These are phyloP conservation scores for Melipona quadrifasciata DNA, from an alignment of 1,140 invertebrate genomes.

Conservation along the genomic window DNA sequence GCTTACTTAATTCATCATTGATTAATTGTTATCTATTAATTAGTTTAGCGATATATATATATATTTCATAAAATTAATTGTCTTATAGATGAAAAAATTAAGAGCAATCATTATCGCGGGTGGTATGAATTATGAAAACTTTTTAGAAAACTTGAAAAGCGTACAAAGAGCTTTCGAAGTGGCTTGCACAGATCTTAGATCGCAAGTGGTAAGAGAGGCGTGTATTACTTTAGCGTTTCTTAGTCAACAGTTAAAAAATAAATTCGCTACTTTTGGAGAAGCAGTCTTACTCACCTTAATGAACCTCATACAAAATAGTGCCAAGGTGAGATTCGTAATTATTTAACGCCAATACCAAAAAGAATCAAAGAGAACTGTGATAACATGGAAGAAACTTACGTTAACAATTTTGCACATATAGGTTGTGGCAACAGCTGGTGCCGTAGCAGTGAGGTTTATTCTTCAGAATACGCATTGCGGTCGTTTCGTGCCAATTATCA, in stretches of 20 bases:
- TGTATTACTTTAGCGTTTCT: constrained; percentile 97
- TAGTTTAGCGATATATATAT: no score
- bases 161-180: constrained; percentile 91
- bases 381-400: constrained; percentile 12
- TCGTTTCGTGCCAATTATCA: constrained; percentile 94
- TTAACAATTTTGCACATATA: constrained; percentile 69
- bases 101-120: constrained; percentile 91
- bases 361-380: background rate
- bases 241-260: constrained; percentile 90
- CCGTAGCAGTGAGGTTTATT: constrained; percentile 93
- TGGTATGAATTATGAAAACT: constrained; percentile 91
- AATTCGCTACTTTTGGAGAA: constrained; percentile 93
- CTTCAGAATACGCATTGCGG: constrained; percentile 93
- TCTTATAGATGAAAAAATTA: constrained; percentile 90
- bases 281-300: constrained; percentile 91
- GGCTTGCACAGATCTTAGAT: constrained; percentile 94
- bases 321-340: constrained; percentile 86
- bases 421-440: constrained; percentile 95
- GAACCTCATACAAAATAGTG: constrained; percentile 96
- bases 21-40: no score
- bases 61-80: constrained; percentile 27
- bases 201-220: constrained; percentile 95
- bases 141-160: constrained; percentile 89
- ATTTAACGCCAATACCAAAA: background rate
- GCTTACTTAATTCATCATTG: no score